Conservation (phyloP, 2,113 vertebrate species). For the Aleadryas rufinucha region DNA sequence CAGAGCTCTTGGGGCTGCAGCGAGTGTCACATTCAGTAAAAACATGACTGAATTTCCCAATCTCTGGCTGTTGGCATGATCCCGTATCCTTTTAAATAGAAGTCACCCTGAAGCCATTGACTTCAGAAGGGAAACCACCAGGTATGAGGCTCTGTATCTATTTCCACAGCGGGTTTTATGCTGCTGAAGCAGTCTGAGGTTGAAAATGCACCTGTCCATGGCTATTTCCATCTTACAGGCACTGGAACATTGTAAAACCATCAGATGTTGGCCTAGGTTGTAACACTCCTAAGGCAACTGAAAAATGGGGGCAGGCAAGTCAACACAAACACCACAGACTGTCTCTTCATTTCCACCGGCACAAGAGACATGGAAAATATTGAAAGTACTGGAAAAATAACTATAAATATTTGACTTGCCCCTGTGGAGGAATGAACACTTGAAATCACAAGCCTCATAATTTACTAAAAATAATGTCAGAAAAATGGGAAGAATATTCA, state of each 20-base stretch:
- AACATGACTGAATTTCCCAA: not conserved
- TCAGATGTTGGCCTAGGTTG: not conserved
- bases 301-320: not conserved
- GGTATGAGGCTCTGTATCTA: not conserved
- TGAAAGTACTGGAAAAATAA: constrained; percentile 29
- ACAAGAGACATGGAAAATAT: not conserved
- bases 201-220: not conserved
- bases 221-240: not conserved
- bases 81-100: not conserved
- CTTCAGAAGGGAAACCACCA: not conserved
- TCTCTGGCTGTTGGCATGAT: not conserved
- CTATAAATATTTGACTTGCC: constrained; percentile 30
- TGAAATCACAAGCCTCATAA: constrained; percentile 22
- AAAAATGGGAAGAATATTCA: constrained; percentile 6
- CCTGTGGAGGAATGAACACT: not conserved
- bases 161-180: not conserved
- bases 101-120: not conserved
- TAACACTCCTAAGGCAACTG: not conserved
- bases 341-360: not conserved
- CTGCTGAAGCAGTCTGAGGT: not conserved
- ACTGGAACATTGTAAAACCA: not conserved
- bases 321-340: not conserved
- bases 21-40: not conserved
- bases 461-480: constrained; percentile 40
- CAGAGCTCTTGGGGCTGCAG: not conserved